These are phyloP conservation scores for Mustela lutreola DNA, from an alignment of 2,113 vertebrate species.

Conservation along the genomic window DNA sequence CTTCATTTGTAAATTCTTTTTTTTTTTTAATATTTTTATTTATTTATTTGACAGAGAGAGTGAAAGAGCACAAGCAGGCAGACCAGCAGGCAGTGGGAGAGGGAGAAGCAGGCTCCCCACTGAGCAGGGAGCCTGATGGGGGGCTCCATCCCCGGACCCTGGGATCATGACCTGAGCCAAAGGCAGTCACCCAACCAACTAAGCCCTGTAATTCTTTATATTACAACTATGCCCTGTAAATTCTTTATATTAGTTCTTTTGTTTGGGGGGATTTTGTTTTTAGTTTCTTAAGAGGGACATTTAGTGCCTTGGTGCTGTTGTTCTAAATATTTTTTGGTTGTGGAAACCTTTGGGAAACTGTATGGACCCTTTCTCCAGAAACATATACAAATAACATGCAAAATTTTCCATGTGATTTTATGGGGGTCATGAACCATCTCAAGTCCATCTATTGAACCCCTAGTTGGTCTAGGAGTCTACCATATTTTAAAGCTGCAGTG, in stretches of 20 bases:
- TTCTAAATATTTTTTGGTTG: neutral
- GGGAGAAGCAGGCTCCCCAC: no score
- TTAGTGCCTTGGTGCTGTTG: neutral
- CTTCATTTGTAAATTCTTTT: conserved; percentile 8
- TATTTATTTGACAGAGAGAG: no score
- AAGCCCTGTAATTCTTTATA: neutral
- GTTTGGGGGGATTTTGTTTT: neutral
- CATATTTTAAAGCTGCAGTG: neutral
- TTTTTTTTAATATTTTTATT: no score
- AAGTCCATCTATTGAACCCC: neutral
- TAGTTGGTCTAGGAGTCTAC: neutral
- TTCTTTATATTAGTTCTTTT: neutral
- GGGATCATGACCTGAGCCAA: no score
- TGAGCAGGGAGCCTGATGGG: no score
- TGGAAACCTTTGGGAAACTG: neutral
- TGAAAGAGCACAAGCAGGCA: no score
- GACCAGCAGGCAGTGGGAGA: no score
- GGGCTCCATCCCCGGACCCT: no score
- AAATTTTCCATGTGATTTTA: conserved; percentile 8
- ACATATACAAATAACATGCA: neutral
- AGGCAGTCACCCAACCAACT: no score
- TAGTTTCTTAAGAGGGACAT: neutral
- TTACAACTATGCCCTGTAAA: neutral
- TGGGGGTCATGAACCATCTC: neutral
- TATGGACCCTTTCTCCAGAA: neutral